Evolutionary conservation across 2,888 invertebrate genomes (phyloP), one percentile per base, ranked within the genome.

Genomic region (Seira ritae): DNA sequence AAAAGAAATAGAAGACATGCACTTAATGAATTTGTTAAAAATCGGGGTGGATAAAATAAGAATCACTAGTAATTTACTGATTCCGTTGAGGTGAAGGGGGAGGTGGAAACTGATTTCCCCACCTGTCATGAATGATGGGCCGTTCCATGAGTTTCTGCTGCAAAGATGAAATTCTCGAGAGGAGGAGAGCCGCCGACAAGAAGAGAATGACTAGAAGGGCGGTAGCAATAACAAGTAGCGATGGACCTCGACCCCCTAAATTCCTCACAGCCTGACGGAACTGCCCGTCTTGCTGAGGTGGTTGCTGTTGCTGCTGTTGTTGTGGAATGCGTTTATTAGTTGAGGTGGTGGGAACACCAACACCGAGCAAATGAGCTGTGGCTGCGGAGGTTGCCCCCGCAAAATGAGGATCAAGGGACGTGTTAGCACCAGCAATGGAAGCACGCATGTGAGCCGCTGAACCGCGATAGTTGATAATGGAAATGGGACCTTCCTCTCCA

Each of bases 171-270:
- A 94, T 93, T 88, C 93, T 91, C 90, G 93, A 93, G 6, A 93
- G 91, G 69, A 93, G 91, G 65, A 93, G 91, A 70, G 92, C 92
- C 20, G 93, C 93, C 22, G 93, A 93, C 71, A 93, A 89, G 90
- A 93, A 92, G 80, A 94, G 90, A 83, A 93, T 90, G 71, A 93
- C 90, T 81, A 93, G 91, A 89, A 93, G 90, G 69, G 92, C 90
- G 23, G 93, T 93, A 87, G 93, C 93, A 65, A 92, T 90, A 83
- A 92, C 91, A 66, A 93, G 90, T 76, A 93, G 91, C 75, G 93
- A 90, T 15, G 80, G 80, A 55, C 73, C 69, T 15, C 80, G 55
- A 12, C 80, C 74, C 50, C 73, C 74, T 12, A 67, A 22, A 24
- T 55, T 79, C 42, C 62, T 55, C 15, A 80, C 62, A 69, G 46